Percentiles rank a stretch among this genome's conserved stretches.
Conservation (phyloP, 2,888 invertebrate species). For the Tenthredo amoena region DNA sequence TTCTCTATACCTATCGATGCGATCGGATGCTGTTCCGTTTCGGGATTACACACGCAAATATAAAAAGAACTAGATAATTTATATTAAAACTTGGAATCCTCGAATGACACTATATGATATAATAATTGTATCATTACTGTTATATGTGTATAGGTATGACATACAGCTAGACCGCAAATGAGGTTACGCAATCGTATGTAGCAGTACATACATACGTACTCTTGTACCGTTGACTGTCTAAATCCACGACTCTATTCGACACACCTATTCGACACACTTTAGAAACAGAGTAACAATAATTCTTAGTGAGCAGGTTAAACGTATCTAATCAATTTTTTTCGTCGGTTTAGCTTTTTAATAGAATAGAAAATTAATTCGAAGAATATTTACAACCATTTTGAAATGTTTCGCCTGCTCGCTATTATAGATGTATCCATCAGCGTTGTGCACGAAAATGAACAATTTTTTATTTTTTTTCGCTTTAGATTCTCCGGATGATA, state of each 20-base stretch:
- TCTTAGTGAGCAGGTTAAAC: neutral
- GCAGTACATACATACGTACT: neutral
- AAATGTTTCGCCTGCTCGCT: too few species aligned
- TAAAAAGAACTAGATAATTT: neutral
- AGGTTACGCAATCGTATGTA: neutral
- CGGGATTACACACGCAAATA: neutral
- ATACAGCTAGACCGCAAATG: neutral
- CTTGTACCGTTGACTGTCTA: neutral
- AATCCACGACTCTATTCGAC: neutral
- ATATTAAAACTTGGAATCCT: neutral
- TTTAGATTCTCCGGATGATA: too few species aligned
- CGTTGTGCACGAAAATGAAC: too few species aligned
- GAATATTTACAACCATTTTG: neutral
- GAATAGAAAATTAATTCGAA: neutral
- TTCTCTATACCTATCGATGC: too few species aligned
- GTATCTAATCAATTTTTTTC: neutral
- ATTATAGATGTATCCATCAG: too few species aligned
- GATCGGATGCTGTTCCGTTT: neutral
- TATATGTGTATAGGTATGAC: neutral
- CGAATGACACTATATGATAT: neutral
- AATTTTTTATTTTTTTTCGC: too few species aligned
- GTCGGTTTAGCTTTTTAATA: too few species aligned
- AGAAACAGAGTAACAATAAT: constrained; percentile 31
- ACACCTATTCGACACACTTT: constrained; percentile 37
- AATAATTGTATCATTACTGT: neutral